A percentile compares a stretch with the other conserved stretches of the same genome.
phyloP scores from a whole-genome alignment of 2,888 invertebrate species.

The Ectemnius cavifrons region DNA sequence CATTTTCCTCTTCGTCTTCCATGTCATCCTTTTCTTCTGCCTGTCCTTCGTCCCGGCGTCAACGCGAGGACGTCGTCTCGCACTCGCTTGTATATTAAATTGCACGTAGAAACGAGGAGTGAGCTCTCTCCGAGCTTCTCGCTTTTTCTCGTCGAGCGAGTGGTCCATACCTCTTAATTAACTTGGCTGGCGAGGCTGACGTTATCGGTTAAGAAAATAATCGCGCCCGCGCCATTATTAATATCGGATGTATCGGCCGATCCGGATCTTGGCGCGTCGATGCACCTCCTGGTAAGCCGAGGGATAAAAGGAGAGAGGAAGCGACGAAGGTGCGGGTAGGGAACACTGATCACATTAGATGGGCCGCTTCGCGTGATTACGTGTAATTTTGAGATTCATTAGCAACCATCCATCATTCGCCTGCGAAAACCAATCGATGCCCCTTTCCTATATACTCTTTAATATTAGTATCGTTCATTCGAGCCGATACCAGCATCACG shows the following conservation, averaged over 20 bases:
- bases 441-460: no score
- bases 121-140: conserved; percentile 14
- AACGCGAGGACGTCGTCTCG: conserved; percentile 5
- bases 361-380: not conserved
- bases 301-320: not conserved
- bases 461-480: no score
- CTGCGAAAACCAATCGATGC: not conserved
- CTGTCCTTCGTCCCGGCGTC: not conserved
- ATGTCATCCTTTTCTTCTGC: conserved; percentile 14
- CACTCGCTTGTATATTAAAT: conserved; percentile 25
- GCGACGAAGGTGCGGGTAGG: not conserved
- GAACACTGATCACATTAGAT: no score
- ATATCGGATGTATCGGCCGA: not conserved
- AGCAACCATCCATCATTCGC: conserved; percentile 1
- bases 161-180: conserved; percentile 16
- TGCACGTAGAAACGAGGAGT: conserved; percentile 13
- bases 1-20: conserved; percentile 17
- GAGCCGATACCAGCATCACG: no score
- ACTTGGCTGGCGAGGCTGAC: conserved; percentile 1
- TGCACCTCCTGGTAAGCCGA: not conserved
- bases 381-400: conserved; percentile 8
- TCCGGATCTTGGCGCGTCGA: not conserved
- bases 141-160: conserved; percentile 15
- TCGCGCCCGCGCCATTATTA: conserved; percentile 9
- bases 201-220: conserved; percentile 15